Evolutionary conservation across 2,888 invertebrate genomes (phyloP), one percentile per base, ranked within the genome.

Genomic region (Onchidella celtica): DNA sequence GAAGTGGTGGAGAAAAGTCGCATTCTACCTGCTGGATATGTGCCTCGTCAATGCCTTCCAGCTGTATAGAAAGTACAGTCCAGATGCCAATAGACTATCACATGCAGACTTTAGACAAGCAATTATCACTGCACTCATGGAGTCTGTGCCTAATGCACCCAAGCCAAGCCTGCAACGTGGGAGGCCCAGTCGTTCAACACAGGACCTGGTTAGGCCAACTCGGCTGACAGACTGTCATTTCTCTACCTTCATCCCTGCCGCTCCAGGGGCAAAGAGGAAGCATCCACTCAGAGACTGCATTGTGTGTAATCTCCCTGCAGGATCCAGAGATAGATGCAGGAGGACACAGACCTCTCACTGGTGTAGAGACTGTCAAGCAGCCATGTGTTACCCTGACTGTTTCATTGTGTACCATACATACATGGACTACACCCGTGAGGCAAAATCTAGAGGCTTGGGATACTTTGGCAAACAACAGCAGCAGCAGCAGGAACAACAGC

Each of bases 201-300:
- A 27, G 21, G 21, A 27, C 61, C 61, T 14, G 27, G 27, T 27
- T 61, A 61, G 14, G n/a, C n/a, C 21, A 24, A 6, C 61, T 24
- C 27, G 61, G 61, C 61, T 61, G 27, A 61, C 61, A 21, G 61
- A 61, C 14, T n/a, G 61, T 24, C 61, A 61, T 27, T 61, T 61
- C 27, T 24, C n/a, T 61, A 61, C 21, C n/a, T 61, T 24, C 61
- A 61, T 61, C 27, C 61, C 61, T 61, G 61, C 61, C 6, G 11
- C 27, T 61, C 61, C 61, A 61, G 61, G 61, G 27, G 21, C n/a
- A 61, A 61, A 61, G 27, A 24, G 61, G n/a, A 61, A 61, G 61
- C 61, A 61, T 61, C n/a, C 61, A 61, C n/a, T 27, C 61, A 61
- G 61, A 27, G 61, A 61, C 61, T 61, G 61, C 61, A 61, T 61